These are phyloP conservation scores for Corydoras sp. DNA, from an alignment of 2,113 vertebrate genomes.

Conservation along the genomic window DNA sequence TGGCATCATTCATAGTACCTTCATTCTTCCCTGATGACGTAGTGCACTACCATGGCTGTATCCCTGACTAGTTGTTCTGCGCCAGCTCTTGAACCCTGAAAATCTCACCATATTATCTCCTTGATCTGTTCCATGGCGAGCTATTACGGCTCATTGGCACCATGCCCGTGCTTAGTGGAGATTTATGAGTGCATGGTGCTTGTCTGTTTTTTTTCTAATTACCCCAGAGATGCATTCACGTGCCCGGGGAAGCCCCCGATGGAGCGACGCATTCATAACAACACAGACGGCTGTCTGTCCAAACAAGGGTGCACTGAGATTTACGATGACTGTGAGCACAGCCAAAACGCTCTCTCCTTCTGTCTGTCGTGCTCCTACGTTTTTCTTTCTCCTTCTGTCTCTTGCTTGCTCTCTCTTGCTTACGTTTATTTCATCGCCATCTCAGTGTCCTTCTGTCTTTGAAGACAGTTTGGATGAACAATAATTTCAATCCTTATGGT, in stretches of 20 bases:
- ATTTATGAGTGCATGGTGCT: conserved; percentile 35
- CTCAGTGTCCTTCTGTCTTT: neutral
- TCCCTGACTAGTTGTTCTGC: neutral
- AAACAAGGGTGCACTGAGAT: conserved; percentile 34
- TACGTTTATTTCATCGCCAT: neutral
- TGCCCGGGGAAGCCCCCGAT: conserved; percentile 31
- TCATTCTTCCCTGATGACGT: no score
- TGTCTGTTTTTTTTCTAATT: conserved; percentile 25
- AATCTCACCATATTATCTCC: conserved; percentile 12
- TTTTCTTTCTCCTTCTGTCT: no score
- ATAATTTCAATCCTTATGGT: no score
- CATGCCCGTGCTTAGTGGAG: conserved; percentile 19
- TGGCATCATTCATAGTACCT: no score
- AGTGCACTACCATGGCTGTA: neutral
- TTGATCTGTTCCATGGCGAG: conserved; percentile 6
- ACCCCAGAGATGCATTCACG: conserved; percentile 33
- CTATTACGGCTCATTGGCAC: conserved; percentile 5
- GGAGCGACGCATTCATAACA: conserved; percentile 38
- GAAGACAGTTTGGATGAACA: no score
- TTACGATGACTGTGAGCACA: conserved; percentile 24
- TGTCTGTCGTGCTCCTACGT: neutral
- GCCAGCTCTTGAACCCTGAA: conserved; percentile 14
- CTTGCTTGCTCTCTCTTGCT: neutral
- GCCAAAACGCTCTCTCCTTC: neutral
- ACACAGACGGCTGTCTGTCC: conserved; percentile 40